phyloP scores from a whole-genome alignment of 2,888 invertebrate genomes.

The Erebia epiphron region DNA sequence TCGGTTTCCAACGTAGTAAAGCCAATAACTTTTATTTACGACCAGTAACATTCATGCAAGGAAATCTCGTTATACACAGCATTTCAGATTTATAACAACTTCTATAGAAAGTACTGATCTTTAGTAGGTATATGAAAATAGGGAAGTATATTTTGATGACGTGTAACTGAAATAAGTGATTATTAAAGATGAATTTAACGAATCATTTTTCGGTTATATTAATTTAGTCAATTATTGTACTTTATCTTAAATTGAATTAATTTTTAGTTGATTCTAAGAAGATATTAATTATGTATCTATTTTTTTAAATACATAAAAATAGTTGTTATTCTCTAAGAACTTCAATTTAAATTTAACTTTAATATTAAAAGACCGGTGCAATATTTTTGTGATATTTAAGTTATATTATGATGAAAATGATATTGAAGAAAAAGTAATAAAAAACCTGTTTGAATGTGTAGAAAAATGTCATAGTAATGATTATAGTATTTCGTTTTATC shows the following conservation, averaged over 20 bases:
- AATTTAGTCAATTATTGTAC: background rate
- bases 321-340: background rate
- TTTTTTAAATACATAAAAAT: too few species aligned
- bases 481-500: background rate
- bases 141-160: background rate
- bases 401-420: too few species aligned
- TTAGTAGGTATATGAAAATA: background rate
- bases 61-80: slow-evolving; percentile 78
- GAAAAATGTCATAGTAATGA: background rate
- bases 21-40: slow-evolving; percentile 33
- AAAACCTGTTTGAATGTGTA: background rate
- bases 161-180: background rate
- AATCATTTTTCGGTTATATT: background rate
- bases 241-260: too few species aligned
- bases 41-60: slow-evolving; percentile 76
- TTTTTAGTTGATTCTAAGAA: too few species aligned
- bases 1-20: slow-evolving; percentile 25
- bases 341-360: background rate
- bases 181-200: background rate
- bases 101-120: slow-evolving; percentile 21
- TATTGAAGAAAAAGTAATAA: background rate
- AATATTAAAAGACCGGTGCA: too few species aligned
- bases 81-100: slow-evolving; percentile 35
- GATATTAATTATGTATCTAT: too few species aligned
- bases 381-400: too few species aligned